Conservation (phyloP, 2,797 vertebrate species). For the Protonibea diacanthus region DNA sequence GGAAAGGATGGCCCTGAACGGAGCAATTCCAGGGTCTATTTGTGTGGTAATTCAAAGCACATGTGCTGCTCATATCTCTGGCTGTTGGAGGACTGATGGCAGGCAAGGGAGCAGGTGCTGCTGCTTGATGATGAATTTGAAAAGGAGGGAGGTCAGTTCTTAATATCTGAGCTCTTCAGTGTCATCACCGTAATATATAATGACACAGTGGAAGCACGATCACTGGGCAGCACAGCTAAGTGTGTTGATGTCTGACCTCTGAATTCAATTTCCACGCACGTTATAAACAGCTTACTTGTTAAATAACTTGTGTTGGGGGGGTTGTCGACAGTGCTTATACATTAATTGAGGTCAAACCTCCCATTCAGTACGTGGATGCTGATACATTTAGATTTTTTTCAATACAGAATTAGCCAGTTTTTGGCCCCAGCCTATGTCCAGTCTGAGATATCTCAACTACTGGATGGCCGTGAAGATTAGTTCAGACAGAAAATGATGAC, state of each 20-base stretch:
- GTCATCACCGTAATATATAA: constrained; percentile 38
- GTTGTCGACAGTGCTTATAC: neutral
- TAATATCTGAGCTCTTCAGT: constrained; percentile 33
- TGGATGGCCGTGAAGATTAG: neutral
- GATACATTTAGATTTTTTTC: neutral
- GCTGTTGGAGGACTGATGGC: constrained; percentile 24
- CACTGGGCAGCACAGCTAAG: constrained; percentile 9
- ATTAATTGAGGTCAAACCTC: constrained; percentile 29
- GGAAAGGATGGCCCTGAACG: constrained; percentile 35
- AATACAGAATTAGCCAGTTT: neutral
- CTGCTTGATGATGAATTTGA: constrained; percentile 28
- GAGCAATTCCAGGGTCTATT: constrained; percentile 58
- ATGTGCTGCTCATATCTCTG: constrained; percentile 33
- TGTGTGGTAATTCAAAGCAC: constrained; percentile 57
- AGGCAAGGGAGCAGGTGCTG: constrained; percentile 62
- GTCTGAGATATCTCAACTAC: neutral
- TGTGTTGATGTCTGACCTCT: constrained; percentile 28
- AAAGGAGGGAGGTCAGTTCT: constrained; percentile 20
- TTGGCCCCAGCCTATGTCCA: neutral
- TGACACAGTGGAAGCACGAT: constrained; percentile 27
- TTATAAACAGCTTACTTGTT: constrained; percentile 2
- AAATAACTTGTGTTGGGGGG: constrained; percentile 17
- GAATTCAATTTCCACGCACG: neutral
- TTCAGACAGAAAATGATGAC: neutral
- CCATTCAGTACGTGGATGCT: constrained; percentile 5